phyloP scores from a whole-genome alignment of 2,888 invertebrate genomes.

The Caenorhabditis drosophilae region DNA sequence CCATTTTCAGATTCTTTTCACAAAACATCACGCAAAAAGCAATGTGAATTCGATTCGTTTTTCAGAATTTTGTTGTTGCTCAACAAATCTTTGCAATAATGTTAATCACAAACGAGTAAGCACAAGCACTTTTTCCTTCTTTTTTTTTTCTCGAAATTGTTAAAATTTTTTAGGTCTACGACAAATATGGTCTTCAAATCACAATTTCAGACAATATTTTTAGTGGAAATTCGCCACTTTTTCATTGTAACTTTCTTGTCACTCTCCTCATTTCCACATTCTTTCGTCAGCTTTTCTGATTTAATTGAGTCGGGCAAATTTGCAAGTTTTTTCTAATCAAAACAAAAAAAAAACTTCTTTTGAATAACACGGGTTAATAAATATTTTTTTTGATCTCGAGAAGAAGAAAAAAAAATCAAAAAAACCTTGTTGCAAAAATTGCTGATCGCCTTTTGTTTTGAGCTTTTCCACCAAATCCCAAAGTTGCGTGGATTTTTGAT shows the following conservation, averaged over 20 bases:
- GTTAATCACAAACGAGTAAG: constrained; percentile 31
- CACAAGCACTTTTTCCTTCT: not conserved
- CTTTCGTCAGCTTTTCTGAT: too few species aligned
- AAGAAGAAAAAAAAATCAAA: too few species aligned
- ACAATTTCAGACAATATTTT: constrained; percentile 18
- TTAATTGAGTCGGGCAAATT: too few species aligned
- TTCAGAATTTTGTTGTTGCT: constrained; percentile 55
- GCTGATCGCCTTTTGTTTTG: constrained; percentile 55
- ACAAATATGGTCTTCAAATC: constrained; percentile 34
- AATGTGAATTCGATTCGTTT: constrained; percentile 20
- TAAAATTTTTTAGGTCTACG: constrained; percentile 25
- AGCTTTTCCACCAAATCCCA: constrained; percentile 64
- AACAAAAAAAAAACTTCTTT: too few species aligned
- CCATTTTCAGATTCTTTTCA: constrained; percentile 32
- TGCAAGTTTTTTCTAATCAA: too few species aligned
- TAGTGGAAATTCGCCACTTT: not conserved
- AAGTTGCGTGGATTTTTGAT: constrained; percentile 62
- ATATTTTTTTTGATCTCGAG: too few species aligned
- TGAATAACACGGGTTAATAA: too few species aligned
- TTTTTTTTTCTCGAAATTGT: not conserved
- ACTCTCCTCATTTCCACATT: too few species aligned
- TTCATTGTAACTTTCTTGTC: not conserved
- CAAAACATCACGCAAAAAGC: constrained; percentile 38
- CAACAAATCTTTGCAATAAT: constrained; percentile 42
- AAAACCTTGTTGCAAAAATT: constrained; percentile 53